Evolutionary conservation across 2,888 invertebrate genomes (phyloP).

Genomic region (Clepsis dumicolana): DNA sequence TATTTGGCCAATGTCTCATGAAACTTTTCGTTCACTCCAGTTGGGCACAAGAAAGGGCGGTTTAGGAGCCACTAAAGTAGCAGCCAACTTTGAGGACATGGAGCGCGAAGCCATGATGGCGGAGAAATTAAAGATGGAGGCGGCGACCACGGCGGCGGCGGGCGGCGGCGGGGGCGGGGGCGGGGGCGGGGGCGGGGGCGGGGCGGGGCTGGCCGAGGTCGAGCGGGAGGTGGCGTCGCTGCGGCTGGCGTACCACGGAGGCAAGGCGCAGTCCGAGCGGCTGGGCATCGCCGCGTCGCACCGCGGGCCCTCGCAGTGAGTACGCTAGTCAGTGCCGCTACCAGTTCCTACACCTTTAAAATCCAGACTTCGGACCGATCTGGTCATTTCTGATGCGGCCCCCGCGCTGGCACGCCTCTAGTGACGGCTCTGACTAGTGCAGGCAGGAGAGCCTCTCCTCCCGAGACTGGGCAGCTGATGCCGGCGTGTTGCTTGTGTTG

Average conservation of each 20-base stretch:
- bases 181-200: not conserved
- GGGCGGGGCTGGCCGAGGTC: constrained; percentile 58
- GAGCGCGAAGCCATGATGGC: constrained; percentile 95
- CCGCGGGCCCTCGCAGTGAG: constrained; percentile 51
- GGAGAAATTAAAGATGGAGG: constrained; percentile 89
- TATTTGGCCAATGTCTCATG: too few species aligned
- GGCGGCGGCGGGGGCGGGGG: constrained; percentile 12
- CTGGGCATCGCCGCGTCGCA: constrained; percentile 94
- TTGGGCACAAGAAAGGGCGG: constrained; percentile 95
- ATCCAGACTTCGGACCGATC: too few species aligned
- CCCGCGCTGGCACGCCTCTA: too few species aligned
- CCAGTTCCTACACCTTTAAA: too few species aligned
- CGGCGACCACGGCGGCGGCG: constrained; percentile 47
- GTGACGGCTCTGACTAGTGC: too few species aligned
- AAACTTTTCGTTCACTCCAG: too few species aligned
- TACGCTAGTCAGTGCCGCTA: too few species aligned
- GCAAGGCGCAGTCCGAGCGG: constrained; percentile 92
- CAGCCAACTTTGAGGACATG: constrained; percentile 97
- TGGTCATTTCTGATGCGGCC: too few species aligned
- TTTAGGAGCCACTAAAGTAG: constrained; percentile 97
- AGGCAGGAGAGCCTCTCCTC: too few species aligned
- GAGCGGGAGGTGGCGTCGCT: constrained; percentile 90
- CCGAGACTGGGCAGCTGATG: too few species aligned
- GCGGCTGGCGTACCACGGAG: constrained; percentile 92
- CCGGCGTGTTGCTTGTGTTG: not conserved